A percentile compares a stretch with the other conserved stretches of the same genome.
Evolutionary conservation across 2,888 invertebrate genomes (phyloP).

Genomic region (Eilema sororculum): DNA sequence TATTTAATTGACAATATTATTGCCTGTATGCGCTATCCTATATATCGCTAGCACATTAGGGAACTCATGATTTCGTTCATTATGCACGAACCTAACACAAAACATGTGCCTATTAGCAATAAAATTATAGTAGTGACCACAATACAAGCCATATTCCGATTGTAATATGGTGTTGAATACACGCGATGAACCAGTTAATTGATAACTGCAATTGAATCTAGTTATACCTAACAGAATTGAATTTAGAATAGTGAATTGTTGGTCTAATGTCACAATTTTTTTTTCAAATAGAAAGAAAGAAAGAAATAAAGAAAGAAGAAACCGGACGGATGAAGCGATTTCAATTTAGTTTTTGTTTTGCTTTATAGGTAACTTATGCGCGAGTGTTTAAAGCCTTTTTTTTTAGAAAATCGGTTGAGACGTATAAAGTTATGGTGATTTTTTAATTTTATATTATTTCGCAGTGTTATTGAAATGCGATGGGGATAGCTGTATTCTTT

Average conservation of each 20-base stretch:
- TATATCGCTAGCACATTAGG: slow-evolving; percentile 27
- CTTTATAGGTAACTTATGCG: no score
- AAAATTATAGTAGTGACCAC: slow-evolving; percentile 32
- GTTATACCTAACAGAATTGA: not conserved
- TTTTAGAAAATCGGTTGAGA: no score
- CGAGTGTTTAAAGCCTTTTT: no score
- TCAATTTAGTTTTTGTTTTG: no score
- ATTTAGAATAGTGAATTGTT: not conserved
- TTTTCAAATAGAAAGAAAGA: no score
- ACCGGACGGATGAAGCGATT: no score
- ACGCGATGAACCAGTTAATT: slow-evolving; percentile 26
- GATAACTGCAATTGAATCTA: slow-evolving; percentile 8
- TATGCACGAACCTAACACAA: slow-evolving; percentile 40
- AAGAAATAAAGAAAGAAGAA: no score
- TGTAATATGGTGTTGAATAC: slow-evolving; percentile 25
- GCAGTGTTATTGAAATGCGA: no score
- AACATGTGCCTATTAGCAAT: slow-evolving; percentile 35
- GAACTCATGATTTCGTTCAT: slow-evolving; percentile 37
- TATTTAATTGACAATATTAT: slow-evolving; percentile 11
- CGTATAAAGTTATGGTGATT: no score
- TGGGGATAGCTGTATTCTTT: no score
- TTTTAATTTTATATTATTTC: no score
- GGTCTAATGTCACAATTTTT: no score
- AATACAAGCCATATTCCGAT: slow-evolving; percentile 28
- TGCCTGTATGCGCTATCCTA: not conserved